Evolutionary conservation across 2,888 invertebrate species (phyloP), one percentile per base, ranked within the genome.

Genomic region (Andrena praecox): DNA sequence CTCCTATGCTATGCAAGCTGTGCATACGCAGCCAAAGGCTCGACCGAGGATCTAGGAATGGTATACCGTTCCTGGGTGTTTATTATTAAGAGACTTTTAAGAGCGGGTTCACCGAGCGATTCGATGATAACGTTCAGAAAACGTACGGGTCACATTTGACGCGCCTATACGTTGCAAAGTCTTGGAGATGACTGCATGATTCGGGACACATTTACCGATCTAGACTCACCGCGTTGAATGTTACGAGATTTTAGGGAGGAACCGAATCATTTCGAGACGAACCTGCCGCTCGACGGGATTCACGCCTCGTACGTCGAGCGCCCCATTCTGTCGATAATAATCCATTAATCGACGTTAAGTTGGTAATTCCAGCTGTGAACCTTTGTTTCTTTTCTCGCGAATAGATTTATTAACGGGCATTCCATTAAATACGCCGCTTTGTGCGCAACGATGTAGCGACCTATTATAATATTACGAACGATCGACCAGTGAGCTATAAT

Each of bases 401-500:
- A 27, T 74, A 66, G 33, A 56, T 75, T 75, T 70, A 85, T 76
- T 77, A 60, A 78, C 79, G 69, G 74, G 29, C 78, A 31, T 72
- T 78, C 64, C 54, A 64, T 75, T 75, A 56, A 75, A 66, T 67
- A 60, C 50, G 35, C 63, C 67, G 67, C 59, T 80, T 77, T 59
- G 76, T 70, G 54, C 7, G 60, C 70, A 64, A 68, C 78, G 82
- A 80, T 82, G 76, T 76, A 76, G 80, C 82, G 63, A 75, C 56
- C 72, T 77, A 76, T 83, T 77, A 77, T 83, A 86, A 80, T 85
- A 86, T 79, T 83, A 87, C 59, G 78, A 83, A 82, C 72, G 76
- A 88, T 80, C 82, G 85, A 87, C 78, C 80, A 70, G 68, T 67
- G 81, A 67, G 81, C 76, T 82, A 85, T 80, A 84, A 84, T 84